phyloP scores from a whole-genome alignment of 2,888 invertebrate species.

The Caradrina clavipalpis region DNA sequence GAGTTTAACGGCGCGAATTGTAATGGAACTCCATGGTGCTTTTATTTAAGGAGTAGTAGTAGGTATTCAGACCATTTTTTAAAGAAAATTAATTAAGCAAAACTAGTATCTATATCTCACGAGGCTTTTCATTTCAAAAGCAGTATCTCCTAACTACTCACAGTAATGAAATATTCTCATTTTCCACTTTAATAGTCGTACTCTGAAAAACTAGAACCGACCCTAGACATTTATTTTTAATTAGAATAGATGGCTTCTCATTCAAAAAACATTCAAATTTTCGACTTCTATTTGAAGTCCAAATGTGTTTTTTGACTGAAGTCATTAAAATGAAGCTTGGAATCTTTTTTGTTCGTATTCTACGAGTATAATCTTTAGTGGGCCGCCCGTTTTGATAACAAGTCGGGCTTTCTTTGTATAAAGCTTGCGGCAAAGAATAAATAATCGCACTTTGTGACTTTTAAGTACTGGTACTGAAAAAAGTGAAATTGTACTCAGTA shows the following conservation, averaged over 20 bases:
- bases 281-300: slow-evolving; percentile 28
- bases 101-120: neutral
- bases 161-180: slow-evolving; percentile 20
- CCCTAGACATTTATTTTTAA: slow-evolving; percentile 36
- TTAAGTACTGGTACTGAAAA: slow-evolving; percentile 2
- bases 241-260: slow-evolving; percentile 45
- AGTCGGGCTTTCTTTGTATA: slow-evolving; percentile 23
- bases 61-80: slow-evolving; percentile 15
- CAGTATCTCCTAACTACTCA: slow-evolving; percentile 16
- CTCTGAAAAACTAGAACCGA: slow-evolving; percentile 9
- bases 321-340: slow-evolving; percentile 38
- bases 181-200: slow-evolving; percentile 5
- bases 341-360: slow-evolving; percentile 29
- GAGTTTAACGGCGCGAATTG: too few species aligned
- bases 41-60: neutral
- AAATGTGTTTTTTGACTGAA: slow-evolving; percentile 32
- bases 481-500: slow-evolving; percentile 8
- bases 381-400: slow-evolving; percentile 26
- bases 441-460: slow-evolving; percentile 18
- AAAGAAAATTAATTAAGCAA: slow-evolving; percentile 29
- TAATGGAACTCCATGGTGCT: neutral
- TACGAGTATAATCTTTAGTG: slow-evolving; percentile 12
- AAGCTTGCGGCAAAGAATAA: slow-evolving; percentile 14
- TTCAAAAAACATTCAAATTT: slow-evolving; percentile 24
- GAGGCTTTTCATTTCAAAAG: slow-evolving; percentile 26